These are phyloP conservation scores for Himalopsyche kuldschensis DNA, from an alignment of 2,888 invertebrate genomes.

Conservation along the genomic window DNA sequence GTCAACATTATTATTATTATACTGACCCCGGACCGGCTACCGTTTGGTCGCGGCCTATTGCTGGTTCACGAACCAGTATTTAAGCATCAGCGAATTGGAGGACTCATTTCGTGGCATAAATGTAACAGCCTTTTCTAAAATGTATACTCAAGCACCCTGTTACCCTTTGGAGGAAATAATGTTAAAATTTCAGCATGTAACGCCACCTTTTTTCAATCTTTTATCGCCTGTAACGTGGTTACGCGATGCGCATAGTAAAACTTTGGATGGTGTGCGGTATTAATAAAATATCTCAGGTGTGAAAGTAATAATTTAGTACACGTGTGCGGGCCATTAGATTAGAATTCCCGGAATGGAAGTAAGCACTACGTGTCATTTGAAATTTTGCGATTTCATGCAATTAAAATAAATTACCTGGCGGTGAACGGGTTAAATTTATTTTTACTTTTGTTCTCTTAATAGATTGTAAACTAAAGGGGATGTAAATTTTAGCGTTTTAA, in stretches of 20 bases:
- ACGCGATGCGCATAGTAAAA: not conserved
- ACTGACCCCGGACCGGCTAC: no score
- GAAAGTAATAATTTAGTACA: not conserved
- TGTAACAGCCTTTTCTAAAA: no score
- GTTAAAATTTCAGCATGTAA: not conserved
- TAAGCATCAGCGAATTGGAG: no score
- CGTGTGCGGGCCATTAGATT: not conserved
- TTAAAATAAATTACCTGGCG: not conserved
- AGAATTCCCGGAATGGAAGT: not conserved
- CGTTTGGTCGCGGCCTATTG: no score
- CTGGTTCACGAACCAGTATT: no score
- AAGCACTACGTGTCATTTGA: not conserved
- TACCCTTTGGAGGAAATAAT: not conserved
- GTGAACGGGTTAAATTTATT: not conserved
- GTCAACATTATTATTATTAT: no score
- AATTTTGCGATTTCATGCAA: not conserved
- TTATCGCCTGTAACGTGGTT: not conserved
- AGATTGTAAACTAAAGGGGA: no score
- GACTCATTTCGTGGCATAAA: no score
- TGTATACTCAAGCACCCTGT: no score
- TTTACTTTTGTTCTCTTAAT: not conserved
- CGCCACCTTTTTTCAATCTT: not conserved
- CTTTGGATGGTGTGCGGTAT: not conserved
- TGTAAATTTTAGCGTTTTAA: no score
- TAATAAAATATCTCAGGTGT: not conserved